Evolutionary conservation across 30 jellyfish, hydroid and myxozoan species (phyloP), one percentile per base, ranked within the genome.

Genomic region (Turritopsis rubra): DNA sequence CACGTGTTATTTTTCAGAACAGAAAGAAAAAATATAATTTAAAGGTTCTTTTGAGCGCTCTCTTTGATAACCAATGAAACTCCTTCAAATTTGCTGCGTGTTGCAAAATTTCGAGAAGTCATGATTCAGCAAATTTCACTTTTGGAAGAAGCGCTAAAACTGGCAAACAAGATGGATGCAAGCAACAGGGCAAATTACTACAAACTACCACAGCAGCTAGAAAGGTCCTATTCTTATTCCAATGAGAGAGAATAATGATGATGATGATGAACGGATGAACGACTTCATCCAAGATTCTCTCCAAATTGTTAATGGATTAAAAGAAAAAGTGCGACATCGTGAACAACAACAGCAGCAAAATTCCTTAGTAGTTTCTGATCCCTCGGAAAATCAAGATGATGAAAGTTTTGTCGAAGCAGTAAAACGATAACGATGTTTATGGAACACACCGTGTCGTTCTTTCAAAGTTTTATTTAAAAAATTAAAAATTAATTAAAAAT

Each of bases 401-500:
- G 72, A 54, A n/a, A 16, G 72, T 54, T 54, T 54, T n/a, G 72
- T 54, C 18, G 72, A 54, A 54, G 72, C 72, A 16, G 72, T 54
- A n/a, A 54, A 54, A n/a, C 18, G n/a, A n/a, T 54, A 54, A 16
- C 18, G 72, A 54, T 54, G 72, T 54, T 54, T 54, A 54, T 54
- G 72, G 72, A n/a, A 54, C 72, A 54, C 72, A 54, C n/a, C 72
- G n/a, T 54, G 72, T 54, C 72, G n/a, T n/a, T n/a, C n/a, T n/a
- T n/a, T n/a, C n/a, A n/a, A n/a, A n/a, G n/a, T n/a, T n/a, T n/a
- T n/a, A n/a, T n/a, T n/a, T n/a, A n/a, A n/a, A n/a, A n/a, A n/a
- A n/a, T n/a, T n/a, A n/a, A n/a, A n/a, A n/a, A n/a, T n/a, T n/a
- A n/a, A n/a, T n/a, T n/a, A n/a, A n/a, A n/a, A n/a, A n/a, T n/a